Base-by-base conservation (phyloP, 2,888 invertebrate species). In the Coelopa pilipes region DNA sequence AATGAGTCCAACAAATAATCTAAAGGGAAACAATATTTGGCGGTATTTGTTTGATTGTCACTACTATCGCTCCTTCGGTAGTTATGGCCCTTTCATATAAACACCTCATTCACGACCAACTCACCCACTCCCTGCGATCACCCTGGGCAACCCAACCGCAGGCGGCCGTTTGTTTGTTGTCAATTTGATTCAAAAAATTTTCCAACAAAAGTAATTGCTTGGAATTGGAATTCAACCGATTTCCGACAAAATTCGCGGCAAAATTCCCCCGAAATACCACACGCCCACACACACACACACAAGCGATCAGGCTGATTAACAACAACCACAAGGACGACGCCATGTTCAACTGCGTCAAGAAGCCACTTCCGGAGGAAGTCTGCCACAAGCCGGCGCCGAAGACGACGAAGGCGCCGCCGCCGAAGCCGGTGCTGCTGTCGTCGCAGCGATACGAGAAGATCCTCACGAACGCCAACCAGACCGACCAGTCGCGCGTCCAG, bases 341-440 rank as follows among this genome's bases (percentile, higher is more conserved):
- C 17, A 75, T 74, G 68, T 63, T 55, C 21, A 72, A 69, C 73
- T 71, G 57, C 66, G 49, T 45, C 7, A 75, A 76, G 13, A 63
- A 53, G 19, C 55, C 53, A 21, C 13, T 46, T 63, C 53, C 70
- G 53, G 70, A 62, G 50, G 70, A 70, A 50, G 34, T 53, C 7
- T 2, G n/a, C 4, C 24, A 24, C 10, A 34, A 62, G n/a, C 62
- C 24, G 15, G 34, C 21, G 34, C 15, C 66, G 50, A 50, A 49
- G 5, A 15, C 24, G 24, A n/a, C 50, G 11, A 65, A 4, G 67
- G 34, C 24, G 17, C 45, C 59, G 46, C 46, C 19, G 12, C 59
- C 53, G 45, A 80, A 80, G 45, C 83, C 85, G 0, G 72, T 84
- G 76, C 80, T 84, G 12, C 79, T 85, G 49, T 83, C 83, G 10